Evolutionary conservation across 2,113 vertebrate genomes (phyloP).

Genomic region (Spilogale gracilis): DNA sequence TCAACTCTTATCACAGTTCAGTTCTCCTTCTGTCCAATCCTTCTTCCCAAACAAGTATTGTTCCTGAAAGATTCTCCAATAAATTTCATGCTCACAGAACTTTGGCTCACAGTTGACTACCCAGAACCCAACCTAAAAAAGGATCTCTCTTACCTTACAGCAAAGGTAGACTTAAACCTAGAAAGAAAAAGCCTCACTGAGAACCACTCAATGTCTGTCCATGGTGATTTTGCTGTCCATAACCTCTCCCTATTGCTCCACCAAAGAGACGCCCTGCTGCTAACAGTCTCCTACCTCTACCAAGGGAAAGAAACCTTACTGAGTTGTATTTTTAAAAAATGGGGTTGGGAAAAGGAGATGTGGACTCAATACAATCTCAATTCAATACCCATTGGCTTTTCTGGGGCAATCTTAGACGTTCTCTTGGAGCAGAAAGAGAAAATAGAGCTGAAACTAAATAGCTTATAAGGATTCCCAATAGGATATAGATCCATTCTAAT

Average conservation of each 20-base stretch:
- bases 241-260: neutral
- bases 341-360: neutral
- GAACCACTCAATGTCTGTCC: neutral
- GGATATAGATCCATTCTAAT: slow-evolving; percentile 8
- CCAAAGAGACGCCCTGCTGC: neutral
- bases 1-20: neutral
- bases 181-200: neutral
- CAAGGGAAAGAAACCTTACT: neutral
- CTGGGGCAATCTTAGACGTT: neutral
- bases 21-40: neutral
- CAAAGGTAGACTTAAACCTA: neutral
- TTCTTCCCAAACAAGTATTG: neutral
- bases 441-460: neutral
- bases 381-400: neutral
- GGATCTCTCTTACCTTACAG: neutral
- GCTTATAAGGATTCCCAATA: neutral
- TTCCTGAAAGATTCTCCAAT: neutral
- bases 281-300: neutral
- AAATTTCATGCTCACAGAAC: neutral
- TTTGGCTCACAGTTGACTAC: neutral
- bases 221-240: neutral
- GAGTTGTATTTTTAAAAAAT: neutral
- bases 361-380: neutral
- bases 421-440: neutral
- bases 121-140: neutral